phyloP scores from a whole-genome alignment of 2,113 vertebrate species.

The cattle (Bos taurus) region DNA sequence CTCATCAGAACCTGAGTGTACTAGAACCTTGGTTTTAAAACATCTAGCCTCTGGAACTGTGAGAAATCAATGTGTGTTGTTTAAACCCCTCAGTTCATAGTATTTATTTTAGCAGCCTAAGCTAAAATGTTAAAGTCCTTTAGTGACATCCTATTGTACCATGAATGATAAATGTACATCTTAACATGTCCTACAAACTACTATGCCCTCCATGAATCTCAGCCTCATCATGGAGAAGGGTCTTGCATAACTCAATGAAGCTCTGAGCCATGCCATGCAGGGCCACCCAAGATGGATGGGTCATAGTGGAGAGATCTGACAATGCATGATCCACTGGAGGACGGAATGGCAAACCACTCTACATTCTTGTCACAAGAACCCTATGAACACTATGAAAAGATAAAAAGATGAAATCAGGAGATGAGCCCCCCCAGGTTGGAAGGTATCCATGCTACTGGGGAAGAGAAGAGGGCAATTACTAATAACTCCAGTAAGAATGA shows the following conservation, averaged over 20 bases:
- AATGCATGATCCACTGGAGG: not conserved
- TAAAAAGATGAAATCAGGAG: not conserved
- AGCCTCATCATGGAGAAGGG: too few species aligned
- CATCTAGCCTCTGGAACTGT: not conserved
- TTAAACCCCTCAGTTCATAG: not conserved
- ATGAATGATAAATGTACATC: not conserved
- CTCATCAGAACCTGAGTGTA: not conserved
- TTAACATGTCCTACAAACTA: not conserved
- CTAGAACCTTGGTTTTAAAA: not conserved
- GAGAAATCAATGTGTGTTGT: not conserved
- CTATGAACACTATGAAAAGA: not conserved
- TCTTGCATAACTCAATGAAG: not conserved
- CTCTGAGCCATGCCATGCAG: not conserved
- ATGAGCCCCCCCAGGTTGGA: not conserved
- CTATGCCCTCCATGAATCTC: not conserved
- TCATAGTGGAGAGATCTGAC: not conserved
- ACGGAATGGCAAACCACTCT: not conserved
- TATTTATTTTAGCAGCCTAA: not conserved
- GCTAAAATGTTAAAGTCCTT: not conserved
- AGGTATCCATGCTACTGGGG: too few species aligned
- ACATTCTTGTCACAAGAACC: not conserved
- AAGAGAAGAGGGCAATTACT: not conserved
- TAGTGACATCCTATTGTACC: not conserved
- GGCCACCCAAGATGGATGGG: not conserved
- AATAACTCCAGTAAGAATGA: too few species aligned